Percentiles rank a stretch among this genome's conserved stretches.
Conservation (phyloP, 1,140 invertebrate genomes). For the Cydia pomonella region DNA sequence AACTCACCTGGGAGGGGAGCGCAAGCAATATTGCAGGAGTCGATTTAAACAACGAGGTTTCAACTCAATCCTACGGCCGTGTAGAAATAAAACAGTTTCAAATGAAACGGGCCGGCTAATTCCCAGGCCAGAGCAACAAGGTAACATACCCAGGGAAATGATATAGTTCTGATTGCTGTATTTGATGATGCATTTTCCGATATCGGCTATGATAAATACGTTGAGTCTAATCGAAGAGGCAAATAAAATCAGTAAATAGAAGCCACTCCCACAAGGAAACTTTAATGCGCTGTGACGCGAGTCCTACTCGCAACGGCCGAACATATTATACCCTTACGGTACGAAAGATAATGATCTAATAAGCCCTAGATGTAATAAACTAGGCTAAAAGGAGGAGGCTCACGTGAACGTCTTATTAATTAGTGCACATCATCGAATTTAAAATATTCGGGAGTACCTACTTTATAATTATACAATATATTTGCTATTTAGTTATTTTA, state of each 20-base stretch:
- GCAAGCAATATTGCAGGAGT: slow-evolving; percentile 64
- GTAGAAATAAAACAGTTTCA: slow-evolving; percentile 41
- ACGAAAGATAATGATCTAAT: too few species aligned
- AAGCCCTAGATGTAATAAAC: too few species aligned
- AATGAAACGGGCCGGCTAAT: slow-evolving; percentile 31
- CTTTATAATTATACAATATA: too few species aligned
- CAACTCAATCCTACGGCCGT: slow-evolving; percentile 43
- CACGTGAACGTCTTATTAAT: too few species aligned
- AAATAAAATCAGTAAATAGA: not conserved
- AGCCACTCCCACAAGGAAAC: too few species aligned
- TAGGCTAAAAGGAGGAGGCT: too few species aligned
- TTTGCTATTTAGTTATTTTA: too few species aligned
- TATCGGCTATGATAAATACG: not conserved
- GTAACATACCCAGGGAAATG: slow-evolving; percentile 26
- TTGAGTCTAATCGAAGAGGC: not conserved
- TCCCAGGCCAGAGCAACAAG: slow-evolving; percentile 21
- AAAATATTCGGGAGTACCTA: too few species aligned
- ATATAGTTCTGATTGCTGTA: slow-evolving; percentile 30
- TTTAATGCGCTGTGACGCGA: too few species aligned
- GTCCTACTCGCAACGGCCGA: too few species aligned
- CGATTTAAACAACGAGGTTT: slow-evolving; percentile 62
- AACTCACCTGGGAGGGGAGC: slow-evolving; percentile 52
- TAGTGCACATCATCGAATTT: too few species aligned
- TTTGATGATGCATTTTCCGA: not conserved
- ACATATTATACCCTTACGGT: too few species aligned